phyloP scores from a whole-genome alignment of 2,797 vertebrate genomes.

The Hemitrygon akajei region DNA sequence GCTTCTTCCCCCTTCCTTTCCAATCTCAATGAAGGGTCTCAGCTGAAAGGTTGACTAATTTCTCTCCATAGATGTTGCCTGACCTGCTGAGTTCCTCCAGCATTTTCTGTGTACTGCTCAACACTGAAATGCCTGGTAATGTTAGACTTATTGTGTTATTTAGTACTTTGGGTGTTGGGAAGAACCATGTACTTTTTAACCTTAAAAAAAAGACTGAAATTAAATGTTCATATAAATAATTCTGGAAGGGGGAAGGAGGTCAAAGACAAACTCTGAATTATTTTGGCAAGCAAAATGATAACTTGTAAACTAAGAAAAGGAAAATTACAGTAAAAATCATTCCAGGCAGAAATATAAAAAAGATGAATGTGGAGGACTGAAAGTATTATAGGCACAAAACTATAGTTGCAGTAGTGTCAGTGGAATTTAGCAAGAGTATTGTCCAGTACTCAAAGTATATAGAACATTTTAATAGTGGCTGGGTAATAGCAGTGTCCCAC shows the following conservation, averaged over 20 bases:
- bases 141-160: not conserved
- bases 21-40: too few relatives aligned
- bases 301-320: not conserved
- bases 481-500: not conserved
- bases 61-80: too few relatives aligned
- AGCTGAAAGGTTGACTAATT: too few relatives aligned
- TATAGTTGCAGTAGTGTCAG: too few relatives aligned
- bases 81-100: too few relatives aligned
- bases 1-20: too few relatives aligned
- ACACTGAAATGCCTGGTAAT: not conserved
- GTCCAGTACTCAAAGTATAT: not conserved
- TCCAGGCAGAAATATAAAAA: not conserved
- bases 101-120: too few relatives aligned
- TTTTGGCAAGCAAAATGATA: not conserved
- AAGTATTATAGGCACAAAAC: not conserved
- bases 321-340: not conserved
- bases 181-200: not conserved
- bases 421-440: not conserved
- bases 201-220: not conserved
- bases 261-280: not conserved
- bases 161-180: not conserved
- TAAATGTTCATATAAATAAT: not conserved
- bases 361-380: too few relatives aligned
- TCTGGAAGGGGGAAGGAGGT: not conserved
- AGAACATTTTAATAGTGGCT: not conserved